phyloP scores from a whole-genome alignment of 2,113 vertebrate genomes.

The Chlamydotis undulata region DNA sequence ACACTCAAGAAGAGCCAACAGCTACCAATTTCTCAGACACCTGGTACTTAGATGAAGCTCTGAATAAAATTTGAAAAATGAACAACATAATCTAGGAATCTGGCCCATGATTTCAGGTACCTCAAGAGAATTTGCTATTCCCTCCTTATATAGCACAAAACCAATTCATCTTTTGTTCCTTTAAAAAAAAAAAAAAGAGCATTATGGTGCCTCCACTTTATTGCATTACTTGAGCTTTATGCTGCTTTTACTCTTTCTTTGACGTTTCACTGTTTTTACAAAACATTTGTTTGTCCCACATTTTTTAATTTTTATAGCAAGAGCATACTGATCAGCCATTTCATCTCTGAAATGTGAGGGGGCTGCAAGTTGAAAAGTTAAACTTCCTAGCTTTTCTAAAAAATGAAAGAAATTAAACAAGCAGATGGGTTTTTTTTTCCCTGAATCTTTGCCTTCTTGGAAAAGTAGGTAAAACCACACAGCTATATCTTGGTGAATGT shows the following conservation, averaged over 20 bases:
- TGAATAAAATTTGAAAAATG: background rate
- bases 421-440: background rate
- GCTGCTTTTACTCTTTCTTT: background rate
- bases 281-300: background rate
- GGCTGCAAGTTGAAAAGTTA: background rate
- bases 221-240: background rate
- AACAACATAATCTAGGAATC: background rate
- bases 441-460: background rate
- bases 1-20: background rate
- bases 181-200: background rate
- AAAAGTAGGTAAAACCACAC: background rate
- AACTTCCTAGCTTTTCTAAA: constrained; percentile 18
- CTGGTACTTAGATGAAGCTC: background rate
- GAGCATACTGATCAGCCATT: background rate
- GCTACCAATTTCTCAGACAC: background rate
- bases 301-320: background rate
- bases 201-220: background rate
- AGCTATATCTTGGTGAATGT: background rate
- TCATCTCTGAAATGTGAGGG: background rate
- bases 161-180: background rate
- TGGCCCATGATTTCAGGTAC: background rate
- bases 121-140: background rate
- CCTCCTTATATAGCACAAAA: background rate
- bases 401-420: background rate
- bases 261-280: background rate